Conservation (phyloP, 2,113 vertebrate species). For the Mixornis gularis region DNA sequence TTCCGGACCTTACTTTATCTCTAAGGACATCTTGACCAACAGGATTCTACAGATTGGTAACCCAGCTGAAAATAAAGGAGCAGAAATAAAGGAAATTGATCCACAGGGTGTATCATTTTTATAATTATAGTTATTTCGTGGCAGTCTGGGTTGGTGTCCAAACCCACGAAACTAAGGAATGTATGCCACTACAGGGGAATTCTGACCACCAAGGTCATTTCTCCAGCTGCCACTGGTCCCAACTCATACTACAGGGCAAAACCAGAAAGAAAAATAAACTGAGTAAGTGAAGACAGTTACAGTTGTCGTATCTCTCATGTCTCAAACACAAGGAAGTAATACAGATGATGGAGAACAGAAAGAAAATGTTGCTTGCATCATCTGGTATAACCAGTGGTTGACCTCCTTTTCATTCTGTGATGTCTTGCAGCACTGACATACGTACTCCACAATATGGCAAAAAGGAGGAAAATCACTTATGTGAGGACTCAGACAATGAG, state of each 20-base stretch:
- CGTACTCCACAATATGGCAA: not conserved
- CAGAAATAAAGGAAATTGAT: not conserved
- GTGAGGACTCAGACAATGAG: not conserved
- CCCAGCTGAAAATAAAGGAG: not conserved
- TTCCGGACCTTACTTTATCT: not conserved
- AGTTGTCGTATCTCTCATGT: not conserved
- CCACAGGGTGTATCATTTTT: not conserved
- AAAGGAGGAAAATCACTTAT: not conserved
- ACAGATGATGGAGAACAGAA: not conserved
- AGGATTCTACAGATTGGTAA: not conserved
- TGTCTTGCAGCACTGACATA: not conserved
- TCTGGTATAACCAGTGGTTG: not conserved
- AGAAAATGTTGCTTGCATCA: not conserved
- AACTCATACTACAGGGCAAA: not conserved
- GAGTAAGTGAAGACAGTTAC: not conserved
- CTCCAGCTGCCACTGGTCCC: not conserved
- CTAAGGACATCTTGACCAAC: not conserved
- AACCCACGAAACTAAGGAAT: not conserved
- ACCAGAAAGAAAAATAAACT: not conserved
- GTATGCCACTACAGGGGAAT: not conserved
- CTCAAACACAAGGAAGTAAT: not conserved
- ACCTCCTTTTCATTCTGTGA: not conserved
- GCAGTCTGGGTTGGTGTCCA: not conserved
- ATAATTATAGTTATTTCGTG: not conserved
- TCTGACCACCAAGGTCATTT: not conserved